Evolutionary conservation across 2,113 vertebrate genomes (phyloP).

Genomic region (Protobothrops flavoviridis): DNA sequence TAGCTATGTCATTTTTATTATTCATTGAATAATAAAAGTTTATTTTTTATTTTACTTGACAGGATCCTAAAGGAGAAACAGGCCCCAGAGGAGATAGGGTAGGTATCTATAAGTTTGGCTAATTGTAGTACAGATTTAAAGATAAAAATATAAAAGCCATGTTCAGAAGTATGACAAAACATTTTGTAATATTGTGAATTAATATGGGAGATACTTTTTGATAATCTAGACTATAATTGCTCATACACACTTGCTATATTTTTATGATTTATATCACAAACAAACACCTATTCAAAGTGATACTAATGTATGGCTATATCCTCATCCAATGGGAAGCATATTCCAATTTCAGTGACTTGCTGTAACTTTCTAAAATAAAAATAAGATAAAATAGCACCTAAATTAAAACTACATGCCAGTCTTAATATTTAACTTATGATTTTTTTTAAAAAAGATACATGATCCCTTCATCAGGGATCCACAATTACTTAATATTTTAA

Average conservation of each 20-base stretch:
- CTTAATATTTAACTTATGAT: not conserved
- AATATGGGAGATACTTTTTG: too few relatives aligned
- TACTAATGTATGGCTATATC: not conserved
- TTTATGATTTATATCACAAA: not conserved
- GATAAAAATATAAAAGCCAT: not conserved
- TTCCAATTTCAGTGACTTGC: not conserved
- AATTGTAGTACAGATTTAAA: not conserved
- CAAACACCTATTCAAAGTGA: not conserved
- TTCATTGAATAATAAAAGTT: slow-evolving; percentile 30
- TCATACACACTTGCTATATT: not conserved
- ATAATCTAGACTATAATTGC: not conserved
- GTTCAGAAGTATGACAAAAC: not conserved
- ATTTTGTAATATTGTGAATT: not conserved
- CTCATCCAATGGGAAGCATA: not conserved
- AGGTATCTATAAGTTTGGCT: slow-evolving; percentile 37
- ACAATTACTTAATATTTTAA: not conserved
- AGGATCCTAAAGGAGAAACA: slow-evolving; percentile 84
- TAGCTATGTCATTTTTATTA: not conserved
- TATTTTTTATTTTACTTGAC: not conserved
- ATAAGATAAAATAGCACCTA: not conserved
- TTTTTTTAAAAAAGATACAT: too few relatives aligned
- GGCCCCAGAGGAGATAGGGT: slow-evolving; percentile 85
- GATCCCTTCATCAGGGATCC: too few relatives aligned
- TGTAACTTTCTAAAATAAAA: not conserved
- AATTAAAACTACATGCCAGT: not conserved